Conservation (phyloP, 2,113 vertebrate species). For the Gadus chalcogrammus region DNA sequence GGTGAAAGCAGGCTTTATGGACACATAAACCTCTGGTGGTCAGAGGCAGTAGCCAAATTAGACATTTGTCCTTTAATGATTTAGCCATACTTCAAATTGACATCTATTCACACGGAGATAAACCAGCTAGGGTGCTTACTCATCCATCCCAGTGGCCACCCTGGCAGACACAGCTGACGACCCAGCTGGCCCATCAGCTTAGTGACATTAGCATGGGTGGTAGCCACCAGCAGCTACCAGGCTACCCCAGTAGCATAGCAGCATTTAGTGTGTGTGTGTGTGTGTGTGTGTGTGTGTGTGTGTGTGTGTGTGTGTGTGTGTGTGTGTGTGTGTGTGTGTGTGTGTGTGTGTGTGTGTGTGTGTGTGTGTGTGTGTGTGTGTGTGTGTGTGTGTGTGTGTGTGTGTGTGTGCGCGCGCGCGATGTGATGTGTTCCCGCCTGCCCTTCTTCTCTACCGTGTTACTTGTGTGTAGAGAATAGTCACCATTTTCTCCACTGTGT, state of each 20-base stretch:
- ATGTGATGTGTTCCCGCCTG: neutral
- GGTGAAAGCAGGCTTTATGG: too few species aligned
- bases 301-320: conserved; percentile 26
- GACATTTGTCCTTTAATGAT: too few species aligned
- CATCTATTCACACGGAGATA: neutral
- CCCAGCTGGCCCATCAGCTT: conserved; percentile 53
- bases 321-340: conserved; percentile 31
- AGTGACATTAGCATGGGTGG: conserved; percentile 63
- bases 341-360: conserved; percentile 8
- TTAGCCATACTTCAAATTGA: too few species aligned
- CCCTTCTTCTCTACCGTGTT: conserved; percentile 1
- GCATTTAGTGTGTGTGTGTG: neutral
- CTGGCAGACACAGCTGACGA: conserved; percentile 40
- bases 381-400: too few species aligned
- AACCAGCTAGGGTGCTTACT: conserved; percentile 31
- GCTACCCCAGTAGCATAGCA: conserved; percentile 43
- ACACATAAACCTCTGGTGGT: too few species aligned
- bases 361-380: neutral
- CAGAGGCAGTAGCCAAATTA: too few species aligned
- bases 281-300: conserved; percentile 9
- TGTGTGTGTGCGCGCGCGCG: too few species aligned
- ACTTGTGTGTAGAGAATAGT: conserved; percentile 1
- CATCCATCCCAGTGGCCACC: conserved; percentile 41
- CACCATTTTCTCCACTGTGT: neutral
- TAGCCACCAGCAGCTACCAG: conserved; percentile 39